phyloP scores from a whole-genome alignment of 1,140 invertebrate genomes.

The Pseudomyrmex dendroicus region DNA sequence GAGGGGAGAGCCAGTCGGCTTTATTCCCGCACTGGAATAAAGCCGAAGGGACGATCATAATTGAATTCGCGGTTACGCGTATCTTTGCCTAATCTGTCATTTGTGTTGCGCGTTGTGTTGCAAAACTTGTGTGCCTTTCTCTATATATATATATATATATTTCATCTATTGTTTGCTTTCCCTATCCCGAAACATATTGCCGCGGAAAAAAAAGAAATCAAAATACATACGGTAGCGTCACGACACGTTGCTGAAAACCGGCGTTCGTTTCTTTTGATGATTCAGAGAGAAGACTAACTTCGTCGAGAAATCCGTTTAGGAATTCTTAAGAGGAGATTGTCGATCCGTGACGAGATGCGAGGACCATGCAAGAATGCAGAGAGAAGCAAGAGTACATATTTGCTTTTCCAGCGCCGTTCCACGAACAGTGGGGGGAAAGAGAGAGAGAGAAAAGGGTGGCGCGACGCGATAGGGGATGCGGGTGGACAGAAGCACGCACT shows the following conservation, averaged over 20 bases:
- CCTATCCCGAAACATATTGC: background rate
- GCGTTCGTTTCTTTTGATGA: background rate
- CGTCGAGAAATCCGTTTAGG: constrained; percentile 17
- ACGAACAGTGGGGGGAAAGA: background rate
- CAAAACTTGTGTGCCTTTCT: background rate
- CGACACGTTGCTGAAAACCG: background rate
- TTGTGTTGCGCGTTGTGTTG: constrained; percentile 1
- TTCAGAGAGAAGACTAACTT: constrained; percentile 5
- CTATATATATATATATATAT: background rate
- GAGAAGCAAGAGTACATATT: constrained; percentile 68
- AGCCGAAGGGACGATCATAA: background rate
- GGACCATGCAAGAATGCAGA: constrained; percentile 34
- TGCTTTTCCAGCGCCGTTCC: constrained; percentile 59
- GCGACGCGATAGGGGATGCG: constrained; percentile 30
- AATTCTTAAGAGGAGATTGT: constrained; percentile 22
- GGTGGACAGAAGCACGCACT: constrained; percentile 66
- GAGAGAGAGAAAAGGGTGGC: background rate
- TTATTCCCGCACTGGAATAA: background rate
- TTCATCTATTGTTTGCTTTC: background rate
- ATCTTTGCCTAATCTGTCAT: background rate
- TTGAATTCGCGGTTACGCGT: background rate
- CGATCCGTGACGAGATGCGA: background rate
- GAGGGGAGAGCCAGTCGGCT: background rate
- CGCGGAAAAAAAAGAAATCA: background rate
- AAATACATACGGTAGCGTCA: background rate